Percentiles rank a stretch among this genome's conserved stretches.
These are phyloP conservation scores for Malacoraja senta DNA, from an alignment of 2,797 vertebrate species.

Conservation along the genomic window DNA sequence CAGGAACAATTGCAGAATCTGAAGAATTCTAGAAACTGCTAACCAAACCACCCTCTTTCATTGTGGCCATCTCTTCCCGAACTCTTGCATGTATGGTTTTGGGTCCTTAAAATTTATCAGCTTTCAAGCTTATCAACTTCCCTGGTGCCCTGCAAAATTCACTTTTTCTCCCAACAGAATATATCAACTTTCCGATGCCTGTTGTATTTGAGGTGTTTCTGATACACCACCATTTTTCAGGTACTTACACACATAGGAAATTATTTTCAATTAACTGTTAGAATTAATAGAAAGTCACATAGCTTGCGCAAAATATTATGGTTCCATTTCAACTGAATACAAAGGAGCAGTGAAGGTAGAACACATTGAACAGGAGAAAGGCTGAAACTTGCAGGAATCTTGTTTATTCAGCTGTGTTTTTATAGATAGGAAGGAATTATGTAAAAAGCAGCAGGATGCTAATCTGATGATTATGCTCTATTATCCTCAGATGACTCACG, in stretches of 20 bases:
- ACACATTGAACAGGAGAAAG: not conserved
- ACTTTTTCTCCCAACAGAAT: not conserved
- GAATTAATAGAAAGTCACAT: not conserved
- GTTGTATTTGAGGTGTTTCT: not conserved
- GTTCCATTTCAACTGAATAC: not conserved
- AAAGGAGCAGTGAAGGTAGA: not conserved
- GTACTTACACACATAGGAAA: not conserved
- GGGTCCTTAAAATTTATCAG: too few relatives aligned
- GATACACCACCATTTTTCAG: not conserved
- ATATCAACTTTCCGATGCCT: not conserved
- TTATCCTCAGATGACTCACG: too few relatives aligned
- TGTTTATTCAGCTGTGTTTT: not conserved
- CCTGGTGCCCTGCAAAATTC: not conserved
- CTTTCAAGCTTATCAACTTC: too few relatives aligned
- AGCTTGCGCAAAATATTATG: not conserved
- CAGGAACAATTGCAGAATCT: too few relatives aligned
- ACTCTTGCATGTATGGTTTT: too few relatives aligned
- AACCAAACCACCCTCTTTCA: too few relatives aligned
- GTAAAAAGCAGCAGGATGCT: constrained; percentile 8
- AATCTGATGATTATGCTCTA: not conserved
- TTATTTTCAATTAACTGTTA: not conserved
- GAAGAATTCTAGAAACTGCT: too few relatives aligned
- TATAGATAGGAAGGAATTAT: constrained; percentile 9
- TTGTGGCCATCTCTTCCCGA: too few relatives aligned
- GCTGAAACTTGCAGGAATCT: not conserved